Percentiles rank a stretch among this genome's conserved stretches.
Conservation (phyloP, 2,797 vertebrate genomes). For the Zalophus californianus region DNA sequence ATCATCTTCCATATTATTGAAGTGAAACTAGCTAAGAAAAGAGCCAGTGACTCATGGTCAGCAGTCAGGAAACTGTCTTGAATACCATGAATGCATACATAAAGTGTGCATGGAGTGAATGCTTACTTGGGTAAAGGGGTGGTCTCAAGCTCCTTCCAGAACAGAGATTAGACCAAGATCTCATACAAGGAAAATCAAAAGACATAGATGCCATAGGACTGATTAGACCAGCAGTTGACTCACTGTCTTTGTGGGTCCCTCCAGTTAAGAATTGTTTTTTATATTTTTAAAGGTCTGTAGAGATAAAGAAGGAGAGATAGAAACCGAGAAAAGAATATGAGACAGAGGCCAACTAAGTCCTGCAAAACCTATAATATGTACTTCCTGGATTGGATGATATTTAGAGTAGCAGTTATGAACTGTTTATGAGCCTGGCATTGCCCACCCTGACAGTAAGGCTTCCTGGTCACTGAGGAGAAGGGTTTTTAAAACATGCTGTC, state of each 20-base stretch:
- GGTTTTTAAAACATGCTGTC: not conserved
- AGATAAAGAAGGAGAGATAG: not conserved
- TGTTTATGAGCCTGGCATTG: accelerated
- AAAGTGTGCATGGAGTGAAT: accelerated
- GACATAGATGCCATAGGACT: not conserved
- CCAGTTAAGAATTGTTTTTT: not conserved
- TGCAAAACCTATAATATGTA: not conserved
- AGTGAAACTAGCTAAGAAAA: not conserved
- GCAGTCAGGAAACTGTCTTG: not conserved
- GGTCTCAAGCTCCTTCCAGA: not conserved
- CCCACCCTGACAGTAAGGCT: accelerated
- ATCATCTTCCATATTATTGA: not conserved
- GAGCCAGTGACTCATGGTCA: not conserved
- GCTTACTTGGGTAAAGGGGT: not conserved
- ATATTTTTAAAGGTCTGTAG: not conserved
- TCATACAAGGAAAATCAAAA: slow-evolving; percentile 43
- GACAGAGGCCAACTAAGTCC: not conserved
- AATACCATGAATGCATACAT: accelerated
- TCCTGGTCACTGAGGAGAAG: not conserved
- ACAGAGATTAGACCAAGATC: slow-evolving; percentile 38
- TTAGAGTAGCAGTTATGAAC: not conserved
- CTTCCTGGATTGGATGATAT: not conserved
- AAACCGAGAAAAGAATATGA: not conserved
- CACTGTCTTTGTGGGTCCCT: not conserved
- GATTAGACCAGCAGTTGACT: slow-evolving; percentile 2